These are phyloP conservation scores for Dinoponera quadriceps DNA, from an alignment of 1,140 invertebrate species.

Conservation along the genomic window DNA sequence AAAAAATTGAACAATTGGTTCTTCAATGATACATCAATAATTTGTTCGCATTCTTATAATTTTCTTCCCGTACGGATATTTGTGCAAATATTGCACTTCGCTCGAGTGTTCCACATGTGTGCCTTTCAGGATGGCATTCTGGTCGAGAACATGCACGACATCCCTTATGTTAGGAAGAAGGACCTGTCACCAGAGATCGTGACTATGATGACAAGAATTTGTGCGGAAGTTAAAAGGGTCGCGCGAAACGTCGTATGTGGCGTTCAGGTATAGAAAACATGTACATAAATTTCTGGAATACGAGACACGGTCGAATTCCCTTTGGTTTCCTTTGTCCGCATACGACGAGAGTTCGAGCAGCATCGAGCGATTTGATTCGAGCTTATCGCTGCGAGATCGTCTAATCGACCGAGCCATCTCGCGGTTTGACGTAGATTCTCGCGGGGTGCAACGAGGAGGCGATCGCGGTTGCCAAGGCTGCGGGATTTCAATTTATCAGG, in stretches of 20 bases:
- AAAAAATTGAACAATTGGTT: too few species aligned
- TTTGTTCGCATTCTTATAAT: too few species aligned
- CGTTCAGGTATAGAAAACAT: constrained; percentile 86
- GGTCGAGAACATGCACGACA: constrained; percentile 95
- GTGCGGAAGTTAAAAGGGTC: constrained; percentile 85
- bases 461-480: constrained; percentile 91
- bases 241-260: constrained; percentile 86
- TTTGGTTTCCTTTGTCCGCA: too few species aligned
- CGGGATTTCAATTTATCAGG: constrained; percentile 91
- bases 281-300: too few species aligned
- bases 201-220: constrained; percentile 89
- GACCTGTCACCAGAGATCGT: constrained; percentile 89
- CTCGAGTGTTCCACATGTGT: constrained; percentile 43
- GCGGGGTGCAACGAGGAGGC: constrained; percentile 92
- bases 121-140: constrained; percentile 90
- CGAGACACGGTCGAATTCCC: not conserved
- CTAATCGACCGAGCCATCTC: not conserved
- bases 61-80: not conserved
- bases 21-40: too few species aligned
- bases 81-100: not conserved
- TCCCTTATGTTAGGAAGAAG: constrained; percentile 89
- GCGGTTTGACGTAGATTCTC: constrained; percentile 87
- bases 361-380: not conserved
- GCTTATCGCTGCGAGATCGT: not conserved
- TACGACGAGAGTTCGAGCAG: not conserved